Conservation (phyloP, 2,888 invertebrate species). For the Frankliniella fusca region DNA sequence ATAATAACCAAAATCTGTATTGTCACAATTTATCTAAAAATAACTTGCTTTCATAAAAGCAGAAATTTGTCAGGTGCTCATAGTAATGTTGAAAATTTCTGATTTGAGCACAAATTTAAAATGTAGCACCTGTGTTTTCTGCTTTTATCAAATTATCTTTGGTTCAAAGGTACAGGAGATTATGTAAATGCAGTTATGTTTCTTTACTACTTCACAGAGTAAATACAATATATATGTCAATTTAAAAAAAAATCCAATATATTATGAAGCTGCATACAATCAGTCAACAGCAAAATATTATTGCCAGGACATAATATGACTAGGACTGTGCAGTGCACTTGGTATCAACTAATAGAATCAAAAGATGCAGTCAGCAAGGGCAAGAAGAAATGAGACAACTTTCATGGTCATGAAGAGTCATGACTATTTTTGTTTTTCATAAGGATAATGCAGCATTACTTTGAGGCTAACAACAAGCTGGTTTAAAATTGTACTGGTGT, state of each 20-base stretch:
- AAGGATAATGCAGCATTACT: not conserved
- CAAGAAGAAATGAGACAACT: slow-evolving; percentile 17
- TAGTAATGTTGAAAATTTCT: not conserved
- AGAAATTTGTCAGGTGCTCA: not conserved
- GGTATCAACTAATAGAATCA: not conserved
- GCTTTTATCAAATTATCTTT: not conserved
- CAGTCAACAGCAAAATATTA: slow-evolving; percentile 15
- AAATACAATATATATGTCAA: not conserved
- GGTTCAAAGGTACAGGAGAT: not conserved
- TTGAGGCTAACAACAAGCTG: not conserved
- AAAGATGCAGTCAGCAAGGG: not conserved
- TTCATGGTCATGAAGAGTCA: not conserved
- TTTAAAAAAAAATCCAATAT: not conserved
- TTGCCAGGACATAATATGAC: slow-evolving; percentile 2
- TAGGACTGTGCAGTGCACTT: not conserved
- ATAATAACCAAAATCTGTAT: not conserved
- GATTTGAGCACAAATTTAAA: not conserved
- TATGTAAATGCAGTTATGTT: not conserved
- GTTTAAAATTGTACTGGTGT: not conserved
- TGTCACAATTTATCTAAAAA: not conserved
- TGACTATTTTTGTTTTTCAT: not conserved
- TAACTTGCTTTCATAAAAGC: not conserved
- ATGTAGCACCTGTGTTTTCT: not conserved
- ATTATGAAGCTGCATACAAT: not conserved
- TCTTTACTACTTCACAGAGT: not conserved